Conservation (phyloP, 2,888 invertebrate species). For the Ommatoiulus sabulosus region DNA sequence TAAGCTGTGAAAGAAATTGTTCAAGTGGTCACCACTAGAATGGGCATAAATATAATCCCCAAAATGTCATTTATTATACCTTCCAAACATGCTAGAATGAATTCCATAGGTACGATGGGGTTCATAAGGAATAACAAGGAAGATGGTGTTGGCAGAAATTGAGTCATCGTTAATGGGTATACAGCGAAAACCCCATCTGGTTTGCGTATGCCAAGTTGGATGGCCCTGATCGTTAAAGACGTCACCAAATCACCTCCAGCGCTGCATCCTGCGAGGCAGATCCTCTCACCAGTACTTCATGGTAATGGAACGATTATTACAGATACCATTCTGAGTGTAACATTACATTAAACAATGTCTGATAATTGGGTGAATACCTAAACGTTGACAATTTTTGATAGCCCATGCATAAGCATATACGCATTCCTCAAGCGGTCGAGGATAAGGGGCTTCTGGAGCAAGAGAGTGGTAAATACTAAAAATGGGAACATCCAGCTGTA, state of each 20-base stretch:
- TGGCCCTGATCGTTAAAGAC: constrained; percentile 81
- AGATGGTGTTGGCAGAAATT: constrained; percentile 92
- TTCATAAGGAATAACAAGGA: constrained; percentile 92
- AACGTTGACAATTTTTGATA: constrained; percentile 78
- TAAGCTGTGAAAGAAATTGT: background rate
- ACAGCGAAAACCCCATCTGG: constrained; percentile 91
- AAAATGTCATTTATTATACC: constrained; percentile 68
- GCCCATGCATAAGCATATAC: constrained; percentile 96
- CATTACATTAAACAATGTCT: background rate
- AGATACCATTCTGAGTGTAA: background rate
- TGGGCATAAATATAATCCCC: constrained; percentile 64
- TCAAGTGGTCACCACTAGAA: too few relatives aligned
- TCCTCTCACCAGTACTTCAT: constrained; percentile 71
- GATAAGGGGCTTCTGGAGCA: constrained; percentile 95
- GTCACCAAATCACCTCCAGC: constrained; percentile 95
- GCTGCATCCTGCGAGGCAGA: constrained; percentile 83
- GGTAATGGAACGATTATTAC: background rate
- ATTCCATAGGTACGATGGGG: constrained; percentile 93
- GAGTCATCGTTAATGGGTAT: constrained; percentile 88
- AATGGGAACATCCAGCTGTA: constrained; percentile 85
- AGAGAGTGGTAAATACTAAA: constrained; percentile 96
- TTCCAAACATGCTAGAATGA: constrained; percentile 87
- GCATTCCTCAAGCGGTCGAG: constrained; percentile 93
- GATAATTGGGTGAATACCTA: constrained; percentile 69
- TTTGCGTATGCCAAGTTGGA: constrained; percentile 79